These are phyloP conservation scores for Elaphurus davidianus DNA, from an alignment of 2,113 vertebrate genomes.

Conservation along the genomic window DNA sequence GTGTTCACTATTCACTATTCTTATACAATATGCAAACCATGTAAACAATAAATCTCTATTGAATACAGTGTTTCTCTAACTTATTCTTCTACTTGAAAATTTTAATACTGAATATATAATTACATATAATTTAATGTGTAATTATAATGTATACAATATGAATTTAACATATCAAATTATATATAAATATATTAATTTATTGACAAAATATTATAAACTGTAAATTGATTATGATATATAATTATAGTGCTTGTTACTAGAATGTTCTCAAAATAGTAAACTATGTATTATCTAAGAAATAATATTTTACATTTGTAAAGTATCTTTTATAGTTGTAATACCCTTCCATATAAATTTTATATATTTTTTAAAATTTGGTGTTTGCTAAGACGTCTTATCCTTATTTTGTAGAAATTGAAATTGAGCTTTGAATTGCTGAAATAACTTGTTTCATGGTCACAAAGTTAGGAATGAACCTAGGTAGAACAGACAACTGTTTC, in stretches of 20 bases:
- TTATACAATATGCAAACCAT: background rate
- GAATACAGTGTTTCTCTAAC: background rate
- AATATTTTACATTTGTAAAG: background rate
- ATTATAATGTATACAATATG: background rate
- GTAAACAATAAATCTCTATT: background rate
- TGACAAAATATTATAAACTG: background rate
- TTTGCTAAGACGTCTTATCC: background rate
- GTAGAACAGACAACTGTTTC: background rate
- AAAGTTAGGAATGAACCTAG: background rate
- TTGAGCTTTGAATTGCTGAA: background rate
- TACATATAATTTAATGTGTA: background rate
- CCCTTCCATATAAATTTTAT: background rate
- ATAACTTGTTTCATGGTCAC: background rate
- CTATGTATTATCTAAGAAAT: background rate
- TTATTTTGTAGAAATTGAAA: background rate
- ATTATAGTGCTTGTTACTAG: background rate
- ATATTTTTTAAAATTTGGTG: background rate
- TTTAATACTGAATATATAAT: background rate
- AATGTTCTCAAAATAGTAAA: background rate
- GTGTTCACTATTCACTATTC: background rate
- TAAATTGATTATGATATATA: background rate
- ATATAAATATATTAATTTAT: background rate
- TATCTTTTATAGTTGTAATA: background rate
- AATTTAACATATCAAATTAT: background rate
- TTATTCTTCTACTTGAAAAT: background rate